Evolutionary conservation across 1,140 invertebrate genomes (phyloP), one percentile per base, ranked within the genome.

Genomic region (Brachionus asplanchnoidis): DNA sequence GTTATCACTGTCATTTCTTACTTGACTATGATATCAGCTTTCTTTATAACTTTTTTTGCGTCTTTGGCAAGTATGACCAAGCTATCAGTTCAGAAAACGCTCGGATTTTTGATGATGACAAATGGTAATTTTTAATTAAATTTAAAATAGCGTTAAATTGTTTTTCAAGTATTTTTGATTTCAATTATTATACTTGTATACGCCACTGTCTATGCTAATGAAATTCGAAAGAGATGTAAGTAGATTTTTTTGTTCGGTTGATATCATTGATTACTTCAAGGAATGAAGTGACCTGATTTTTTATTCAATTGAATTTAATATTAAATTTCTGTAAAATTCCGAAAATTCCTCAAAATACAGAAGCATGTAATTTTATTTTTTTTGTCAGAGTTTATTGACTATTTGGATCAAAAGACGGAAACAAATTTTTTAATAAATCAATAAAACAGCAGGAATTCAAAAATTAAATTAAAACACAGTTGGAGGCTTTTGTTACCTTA

Each of bases 371-470:
- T 73, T 73, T n/a, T n/a, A n/a, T n/a, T n/a, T n/a, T 73, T 20
- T 73, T 36, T 36, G 4, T n/a, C 14, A 42, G 68, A 68, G 66
- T 28, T 68, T 68, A 73, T 73, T 73, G 36, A 40, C 40, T 73
- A 42, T 73, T 40, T 73, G 42, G 68, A 73, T 73, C 68, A 73
- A 73, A 40, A 73, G 68, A 40, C 68, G 68, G 68, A 73, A 42
- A 73, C 32, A 73, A 40, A 42, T 40, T 73, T 73, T 73, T 73
- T 8, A 73, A 73, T 20, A 42, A 42, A 73, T 73, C 40, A 73
- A 73, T 73, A 73, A 73, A 73, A 73, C 68, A 73, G 68, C 11
- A 20, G 32, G 68, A 73, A 20, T 40, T 73, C 40, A 20, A 73
- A 73, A 42, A 40, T 73, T 73, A 42, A 73, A 73, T 73, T 42